These are phyloP conservation scores for Campopleginae sp. DNA, from an alignment of 2,888 invertebrate species.

Conservation along the genomic window DNA sequence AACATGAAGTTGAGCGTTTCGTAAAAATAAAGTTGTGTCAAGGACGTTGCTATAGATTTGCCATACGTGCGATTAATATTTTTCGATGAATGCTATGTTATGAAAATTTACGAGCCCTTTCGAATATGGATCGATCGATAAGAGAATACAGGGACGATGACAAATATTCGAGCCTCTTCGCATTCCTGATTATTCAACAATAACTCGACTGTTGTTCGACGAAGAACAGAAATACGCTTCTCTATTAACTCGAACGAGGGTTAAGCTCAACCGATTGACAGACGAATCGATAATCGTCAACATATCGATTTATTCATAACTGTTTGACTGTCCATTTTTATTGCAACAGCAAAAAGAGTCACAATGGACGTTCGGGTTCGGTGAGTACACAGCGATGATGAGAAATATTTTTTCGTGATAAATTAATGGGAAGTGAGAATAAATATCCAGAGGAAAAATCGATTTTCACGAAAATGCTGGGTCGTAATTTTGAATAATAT, in stretches of 20 bases:
- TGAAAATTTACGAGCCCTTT: constrained; percentile 29
- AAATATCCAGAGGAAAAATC: background rate
- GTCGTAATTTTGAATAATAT: background rate
- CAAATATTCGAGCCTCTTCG: constrained; percentile 15
- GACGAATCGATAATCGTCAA: background rate
- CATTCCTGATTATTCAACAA: constrained; percentile 30
- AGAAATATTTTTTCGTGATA: background rate
- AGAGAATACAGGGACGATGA: background rate
- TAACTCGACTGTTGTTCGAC: constrained; percentile 3
- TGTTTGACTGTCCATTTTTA: background rate
- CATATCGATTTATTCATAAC: constrained; percentile 4
- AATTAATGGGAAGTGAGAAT: background rate
- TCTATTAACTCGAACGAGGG: no score
- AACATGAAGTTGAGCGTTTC: background rate
- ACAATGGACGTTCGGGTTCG: background rate
- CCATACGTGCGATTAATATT: constrained; percentile 12
- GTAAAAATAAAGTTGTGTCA: constrained; percentile 44
- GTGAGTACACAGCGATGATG: background rate
- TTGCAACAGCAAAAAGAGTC: no score
- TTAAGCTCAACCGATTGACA: background rate
- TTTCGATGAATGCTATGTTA: constrained; percentile 27
- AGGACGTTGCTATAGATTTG: constrained; percentile 12
- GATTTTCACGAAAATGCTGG: background rate
- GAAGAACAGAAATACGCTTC: background rate
- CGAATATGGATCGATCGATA: constrained; percentile 31